Percentiles rank a stretch among this genome's conserved stretches.
These are phyloP conservation scores for Orthosia cruda DNA, from an alignment of 2,888 invertebrate genomes.

Conservation along the genomic window DNA sequence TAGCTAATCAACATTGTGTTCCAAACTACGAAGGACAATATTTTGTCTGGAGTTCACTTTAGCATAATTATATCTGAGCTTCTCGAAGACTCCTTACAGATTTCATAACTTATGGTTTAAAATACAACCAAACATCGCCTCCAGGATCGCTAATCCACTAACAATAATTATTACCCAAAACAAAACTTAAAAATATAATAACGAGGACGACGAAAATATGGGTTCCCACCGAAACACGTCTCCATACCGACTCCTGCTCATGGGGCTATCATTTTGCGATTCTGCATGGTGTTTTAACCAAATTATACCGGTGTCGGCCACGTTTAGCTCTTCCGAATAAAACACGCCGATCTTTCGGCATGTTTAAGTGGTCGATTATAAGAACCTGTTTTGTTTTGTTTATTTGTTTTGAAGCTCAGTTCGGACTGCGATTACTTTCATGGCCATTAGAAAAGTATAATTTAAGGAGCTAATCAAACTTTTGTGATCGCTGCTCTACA, in stretches of 20 bases:
- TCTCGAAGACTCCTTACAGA: not conserved
- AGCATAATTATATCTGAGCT: not conserved
- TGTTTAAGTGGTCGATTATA: constrained; percentile 55
- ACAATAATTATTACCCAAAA: constrained; percentile 21
- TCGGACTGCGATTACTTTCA: not conserved
- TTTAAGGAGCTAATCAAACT: not conserved
- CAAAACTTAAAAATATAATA: constrained; percentile 34
- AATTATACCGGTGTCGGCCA: constrained; percentile 52
- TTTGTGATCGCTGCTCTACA: not conserved
- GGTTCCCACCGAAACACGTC: constrained; percentile 57
- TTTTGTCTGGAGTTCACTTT: not conserved
- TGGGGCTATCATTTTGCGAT: constrained; percentile 67
- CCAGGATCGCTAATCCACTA: constrained; percentile 23
- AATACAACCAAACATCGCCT: not conserved
- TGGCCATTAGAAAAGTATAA: not conserved
- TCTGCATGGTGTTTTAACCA: constrained; percentile 66
- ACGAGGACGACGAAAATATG: constrained; percentile 49
- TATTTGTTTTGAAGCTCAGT: constrained; percentile 39
- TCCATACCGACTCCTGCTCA: constrained; percentile 45
- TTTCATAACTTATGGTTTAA: not conserved
- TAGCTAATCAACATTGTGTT: no score
- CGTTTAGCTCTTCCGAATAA: constrained; percentile 62
- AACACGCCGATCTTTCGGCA: constrained; percentile 41
- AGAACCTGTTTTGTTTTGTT: constrained; percentile 55
- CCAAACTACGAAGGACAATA: not conserved